These are phyloP conservation scores for Chrysolina haemoptera DNA, from an alignment of 2,888 invertebrate genomes.

Conservation along the genomic window DNA sequence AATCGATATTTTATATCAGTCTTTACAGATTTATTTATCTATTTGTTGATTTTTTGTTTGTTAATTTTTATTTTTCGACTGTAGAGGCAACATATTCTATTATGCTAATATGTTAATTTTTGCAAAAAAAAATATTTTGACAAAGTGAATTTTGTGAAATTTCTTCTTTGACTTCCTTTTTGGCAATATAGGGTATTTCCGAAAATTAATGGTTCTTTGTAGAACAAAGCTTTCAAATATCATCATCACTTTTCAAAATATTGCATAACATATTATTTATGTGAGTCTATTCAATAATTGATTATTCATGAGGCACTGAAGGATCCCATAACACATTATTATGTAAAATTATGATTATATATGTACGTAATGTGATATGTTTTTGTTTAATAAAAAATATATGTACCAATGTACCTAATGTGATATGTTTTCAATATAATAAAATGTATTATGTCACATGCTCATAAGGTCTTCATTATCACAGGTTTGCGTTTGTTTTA, in stretches of 20 bases:
- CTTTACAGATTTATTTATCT: not conserved
- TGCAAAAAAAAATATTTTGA: too few species aligned
- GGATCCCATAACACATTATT: not conserved
- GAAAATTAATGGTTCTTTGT: not conserved
- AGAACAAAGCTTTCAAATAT: not conserved
- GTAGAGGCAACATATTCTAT: not conserved
- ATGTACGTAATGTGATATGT: constrained; percentile 5
- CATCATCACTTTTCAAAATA: not conserved
- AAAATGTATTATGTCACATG: not conserved
- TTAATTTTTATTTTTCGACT: not conserved
- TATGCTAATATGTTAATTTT: not conserved
- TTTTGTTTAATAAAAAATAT: too few species aligned
- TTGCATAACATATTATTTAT: not conserved
- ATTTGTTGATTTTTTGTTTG: constrained; percentile 7
- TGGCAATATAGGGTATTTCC: not conserved
- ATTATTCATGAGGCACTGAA: not conserved
- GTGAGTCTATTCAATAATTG: not conserved
- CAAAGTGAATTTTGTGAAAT: too few species aligned
- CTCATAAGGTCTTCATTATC: not conserved
- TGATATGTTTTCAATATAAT: not conserved
- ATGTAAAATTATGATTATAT: not conserved
- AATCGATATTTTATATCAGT: not conserved
- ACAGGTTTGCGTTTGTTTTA: not conserved
- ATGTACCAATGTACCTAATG: constrained; percentile 5
- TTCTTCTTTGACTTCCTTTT: too few species aligned